Evolutionary conservation across 2,797 vertebrate species (phyloP), one percentile per base, ranked within the genome.

Genomic region (Poeciliopsis presidionis): DNA sequence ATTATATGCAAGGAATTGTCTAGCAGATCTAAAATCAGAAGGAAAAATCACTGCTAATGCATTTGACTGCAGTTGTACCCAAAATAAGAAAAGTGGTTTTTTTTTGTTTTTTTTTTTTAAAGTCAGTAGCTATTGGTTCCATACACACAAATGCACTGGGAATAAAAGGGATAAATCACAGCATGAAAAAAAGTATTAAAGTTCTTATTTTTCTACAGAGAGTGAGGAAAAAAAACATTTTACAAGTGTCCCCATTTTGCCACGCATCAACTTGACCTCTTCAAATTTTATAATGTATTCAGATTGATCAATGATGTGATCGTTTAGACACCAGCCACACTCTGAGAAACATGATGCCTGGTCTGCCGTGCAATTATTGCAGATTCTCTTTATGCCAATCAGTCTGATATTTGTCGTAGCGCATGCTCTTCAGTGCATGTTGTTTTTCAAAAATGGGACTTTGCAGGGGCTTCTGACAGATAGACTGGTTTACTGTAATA

Each of bases 1-100:
- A 74, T 47, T 51, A 30, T 51, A 74, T 55, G 57, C 74, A 49
- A 74, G n/a, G 43, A 36, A 53, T 47, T 30, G 47, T 33, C 47
- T 4, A 47, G 25, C 53, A n/a, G 13, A 47, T 53, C 45, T 8
- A 43, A 67, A 45, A 45, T 25, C 7, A 67, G 36, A 20, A 81
- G 30, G 28, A 53, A 39, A 49, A 39, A 72, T 53, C 49, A 43
- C 51, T 55, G 12, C 67, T 69, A 45, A n/a, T n/a, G 5, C 25
- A 70, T 13, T n/a, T 45, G 25, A 28, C 41, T 70, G 5, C 11
- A 14, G 41, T 70, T 70, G 22, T 39, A 20, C 16, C 16, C 25
- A 70, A 69, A 45, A 70, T 45, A 43, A 70, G 22, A 45, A 13
- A 12, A 43, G 5, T 1, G 30, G 7, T 0, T 63, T 36, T 20